Evolutionary conservation across 1,140 invertebrate species (phyloP).

Genomic region (Amyelois transitella): DNA sequence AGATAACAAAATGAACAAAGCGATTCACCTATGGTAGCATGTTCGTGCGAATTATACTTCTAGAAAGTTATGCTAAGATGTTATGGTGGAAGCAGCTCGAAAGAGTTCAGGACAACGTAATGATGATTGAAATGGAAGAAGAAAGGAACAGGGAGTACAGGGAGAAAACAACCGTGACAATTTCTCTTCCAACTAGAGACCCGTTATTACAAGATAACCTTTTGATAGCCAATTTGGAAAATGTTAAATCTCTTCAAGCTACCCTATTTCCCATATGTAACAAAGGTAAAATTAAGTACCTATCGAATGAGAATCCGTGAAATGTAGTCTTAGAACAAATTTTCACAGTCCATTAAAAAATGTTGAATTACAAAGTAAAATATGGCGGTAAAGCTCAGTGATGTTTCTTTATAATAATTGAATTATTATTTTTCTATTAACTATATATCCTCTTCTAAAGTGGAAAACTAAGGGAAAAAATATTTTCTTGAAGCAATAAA

Average conservation of each 20-base stretch:
- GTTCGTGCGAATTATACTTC: constrained; percentile 11
- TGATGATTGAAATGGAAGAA: constrained; percentile 61
- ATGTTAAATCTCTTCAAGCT: constrained; percentile 77
- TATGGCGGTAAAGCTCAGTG: not conserved
- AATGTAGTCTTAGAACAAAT: not conserved
- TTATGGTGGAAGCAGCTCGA: constrained; percentile 70
- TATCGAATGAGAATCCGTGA: no score
- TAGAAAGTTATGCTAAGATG: constrained; percentile 37
- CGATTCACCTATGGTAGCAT: no score
- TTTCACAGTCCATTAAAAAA: not conserved
- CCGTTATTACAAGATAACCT: constrained; percentile 56
- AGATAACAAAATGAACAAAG: constrained; percentile 12
- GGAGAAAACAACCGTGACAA: constrained; percentile 48
- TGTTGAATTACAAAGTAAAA: not conserved
- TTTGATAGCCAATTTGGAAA: constrained; percentile 61
- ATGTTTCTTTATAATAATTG: no score
- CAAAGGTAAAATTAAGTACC: constrained; percentile 62
- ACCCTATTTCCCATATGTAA: constrained; percentile 76
- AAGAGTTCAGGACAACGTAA: constrained; percentile 43
- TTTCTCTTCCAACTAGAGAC: constrained; percentile 46
- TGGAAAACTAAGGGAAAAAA: no score
- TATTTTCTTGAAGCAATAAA: no score
- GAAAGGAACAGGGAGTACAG: constrained; percentile 36
- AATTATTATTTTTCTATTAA: no score
- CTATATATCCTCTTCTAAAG: no score